Conservation (phyloP, 2,113 vertebrate species). For the Cinclus cinclus region DNA sequence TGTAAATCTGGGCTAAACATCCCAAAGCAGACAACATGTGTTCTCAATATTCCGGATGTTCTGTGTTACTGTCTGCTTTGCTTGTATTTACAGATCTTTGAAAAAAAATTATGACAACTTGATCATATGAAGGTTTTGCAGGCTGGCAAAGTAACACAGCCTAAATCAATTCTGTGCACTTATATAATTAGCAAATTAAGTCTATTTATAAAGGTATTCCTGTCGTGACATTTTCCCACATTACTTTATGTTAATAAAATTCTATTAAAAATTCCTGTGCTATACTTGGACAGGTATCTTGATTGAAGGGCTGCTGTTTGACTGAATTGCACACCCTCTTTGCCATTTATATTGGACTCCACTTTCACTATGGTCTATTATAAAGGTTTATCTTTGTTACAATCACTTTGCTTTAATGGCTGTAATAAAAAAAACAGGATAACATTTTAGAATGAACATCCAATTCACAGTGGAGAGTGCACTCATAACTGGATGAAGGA, state of each 20-base stretch:
- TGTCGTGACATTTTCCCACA: not conserved
- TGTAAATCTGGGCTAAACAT: not conserved
- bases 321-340: not conserved
- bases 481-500: not conserved
- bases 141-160: not conserved
- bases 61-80: not conserved
- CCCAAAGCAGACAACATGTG: not conserved
- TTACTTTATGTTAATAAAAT: not conserved
- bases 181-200: not conserved
- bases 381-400: not conserved
- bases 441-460: not conserved
- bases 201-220: not conserved
- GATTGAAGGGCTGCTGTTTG: not conserved
- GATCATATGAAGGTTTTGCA: not conserved
- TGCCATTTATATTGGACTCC: not conserved
- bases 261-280: not conserved
- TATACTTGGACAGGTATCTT: not conserved
- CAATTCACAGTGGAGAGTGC: not conserved
- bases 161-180: not conserved
- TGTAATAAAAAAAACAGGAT: not conserved
- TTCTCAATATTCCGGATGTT: not conserved
- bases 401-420: not conserved
- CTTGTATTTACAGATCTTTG: not conserved
- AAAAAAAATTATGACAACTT: not conserved
- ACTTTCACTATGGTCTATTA: not conserved